phyloP scores from a whole-genome alignment of 2,113 vertebrate genomes.

The Sterrhoptilus dennistouni region DNA sequence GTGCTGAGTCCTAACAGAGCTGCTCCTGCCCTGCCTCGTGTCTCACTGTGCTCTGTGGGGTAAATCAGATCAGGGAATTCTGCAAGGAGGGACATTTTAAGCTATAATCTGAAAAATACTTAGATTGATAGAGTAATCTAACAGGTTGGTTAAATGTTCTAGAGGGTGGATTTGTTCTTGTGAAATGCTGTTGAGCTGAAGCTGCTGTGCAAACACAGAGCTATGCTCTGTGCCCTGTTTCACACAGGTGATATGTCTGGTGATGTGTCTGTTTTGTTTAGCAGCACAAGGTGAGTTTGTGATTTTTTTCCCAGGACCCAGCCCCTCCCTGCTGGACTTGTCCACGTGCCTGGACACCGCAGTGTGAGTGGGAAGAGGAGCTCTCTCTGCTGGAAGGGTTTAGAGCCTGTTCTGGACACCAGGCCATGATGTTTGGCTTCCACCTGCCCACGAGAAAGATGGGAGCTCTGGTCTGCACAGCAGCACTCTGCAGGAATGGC shows the following conservation, averaged over 20 bases:
- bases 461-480: neutral
- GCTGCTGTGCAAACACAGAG: neutral
- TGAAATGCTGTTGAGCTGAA: neutral
- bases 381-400: neutral
- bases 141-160: neutral
- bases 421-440: neutral
- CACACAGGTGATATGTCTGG: neutral
- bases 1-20: neutral
- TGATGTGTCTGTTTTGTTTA: neutral
- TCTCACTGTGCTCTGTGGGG: neutral
- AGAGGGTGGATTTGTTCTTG: neutral
- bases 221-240: neutral
- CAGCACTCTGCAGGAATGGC: neutral
- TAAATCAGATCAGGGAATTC: neutral
- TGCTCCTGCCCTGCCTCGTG: neutral
- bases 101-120: neutral
- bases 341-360: fast-evolving
- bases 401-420: neutral
- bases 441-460: neutral
- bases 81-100: neutral
- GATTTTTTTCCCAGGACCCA: neutral
- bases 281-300: neutral
- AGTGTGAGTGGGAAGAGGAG: neutral
- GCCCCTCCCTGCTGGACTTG: neutral
- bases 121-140: neutral